Evolutionary conservation across 1,140 invertebrate genomes (phyloP), one percentile per base, ranked within the genome.

Genomic region (Pseudomyrmex cubaensis): DNA sequence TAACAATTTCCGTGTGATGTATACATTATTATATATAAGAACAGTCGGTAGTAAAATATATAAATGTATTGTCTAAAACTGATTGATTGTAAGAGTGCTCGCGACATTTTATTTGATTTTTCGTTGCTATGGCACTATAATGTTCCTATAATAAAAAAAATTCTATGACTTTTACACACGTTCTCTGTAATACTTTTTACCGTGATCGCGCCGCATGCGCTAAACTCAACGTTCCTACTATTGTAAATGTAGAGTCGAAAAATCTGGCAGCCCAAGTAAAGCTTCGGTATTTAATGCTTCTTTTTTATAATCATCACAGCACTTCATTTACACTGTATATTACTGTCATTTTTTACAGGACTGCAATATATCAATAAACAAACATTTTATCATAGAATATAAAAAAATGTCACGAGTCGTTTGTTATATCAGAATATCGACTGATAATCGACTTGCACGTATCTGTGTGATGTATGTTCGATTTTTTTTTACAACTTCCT

Each of bases 111-210:
- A 67, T 89, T 92, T 89, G 85, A 87, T 90, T 91, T 83, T 85
- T 91, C 86, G 85, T 90, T 89, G 87, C 85, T 87, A 92, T 91
- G 91, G 91, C 91, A 92, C 91, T 88, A 69, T 67, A 78, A 35
- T 64, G 61, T 85, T 88, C 82, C 35, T 35, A 7, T 35, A 35
- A 35, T 35, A 35, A 83, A 85, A 85, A 88, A 88, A 88, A 88
- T 70, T 72, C 75, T 87, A 86, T 75, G 67, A 84, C 64, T 83
- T 87, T 86, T 35, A 35, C 35, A 35, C 78, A 82, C 82, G 76
- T 76, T 63, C 5, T 7, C 63, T 57, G 72, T 83, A 82, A 87
- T 87, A 87, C 74, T 73, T 80, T 50, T 64, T 66, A 82, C 63
- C 61, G 82, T 78, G 84, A 88, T 74, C 61, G 50, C 66, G 48